Evolutionary conservation across 2,797 vertebrate species (phyloP), one percentile per base, ranked within the genome.

Genomic region (Arrhamphus sclerolepis): DNA sequence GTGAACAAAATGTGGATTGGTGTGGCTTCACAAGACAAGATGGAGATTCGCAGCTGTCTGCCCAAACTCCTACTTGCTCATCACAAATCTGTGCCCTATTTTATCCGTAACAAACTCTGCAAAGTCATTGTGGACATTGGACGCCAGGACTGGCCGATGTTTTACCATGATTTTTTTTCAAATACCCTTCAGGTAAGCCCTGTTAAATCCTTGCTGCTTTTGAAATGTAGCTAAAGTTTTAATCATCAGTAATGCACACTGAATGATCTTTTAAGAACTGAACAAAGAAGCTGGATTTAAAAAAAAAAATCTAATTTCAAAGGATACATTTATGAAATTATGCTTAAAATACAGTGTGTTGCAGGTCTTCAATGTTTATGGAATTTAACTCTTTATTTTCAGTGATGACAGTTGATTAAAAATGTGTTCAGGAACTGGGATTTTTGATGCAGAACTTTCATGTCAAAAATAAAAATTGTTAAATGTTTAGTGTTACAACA

Each of bases 1-100:
- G 96, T 99, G 74, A 99, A 98, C 84, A 98, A 98, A 91, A 96
- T 99, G 96, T 99, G 98, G 98, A 93, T 98, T 18, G 98, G 98
- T 20, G 92, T 99, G 41, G 94, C 96, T 16, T 96, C 96, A 57
- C 93, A 97, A 81, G 98, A 99, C 89, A 99, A 99, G 82, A 97
- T 97, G 92, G 97, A 99, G 89, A 97, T 99, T 75, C 96, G 97
- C 50, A 94, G 93, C 92, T 98, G 96, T 85, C 89, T 99, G 80
- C 98, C 98, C 75, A 99, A 98, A 85, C 93, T 99, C 62, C 92
- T 99, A 4, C 91, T 99, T 42, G 93, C 94, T 78, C 95, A 98
- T 85, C 96, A 99, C 86, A 96, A 97, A 91, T 92, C 92, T 6
- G 93, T 99, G 85, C 98, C 98, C 63, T 98, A 95, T 89, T 99